Conservation (phyloP, 2,113 vertebrate genomes). For the Oncorhynchus nerka region DNA sequence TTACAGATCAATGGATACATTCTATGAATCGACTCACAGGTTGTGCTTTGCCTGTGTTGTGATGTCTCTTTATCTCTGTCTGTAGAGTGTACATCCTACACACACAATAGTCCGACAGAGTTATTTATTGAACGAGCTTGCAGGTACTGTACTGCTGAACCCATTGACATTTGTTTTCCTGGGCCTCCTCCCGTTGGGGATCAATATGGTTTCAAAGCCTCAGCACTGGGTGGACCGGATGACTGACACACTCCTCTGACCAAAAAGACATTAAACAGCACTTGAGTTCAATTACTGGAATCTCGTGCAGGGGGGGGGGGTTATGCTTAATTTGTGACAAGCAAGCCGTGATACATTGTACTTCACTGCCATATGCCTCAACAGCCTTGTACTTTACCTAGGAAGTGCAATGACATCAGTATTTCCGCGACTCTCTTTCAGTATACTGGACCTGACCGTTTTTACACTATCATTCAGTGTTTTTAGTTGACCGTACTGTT, state of each 20-base stretch:
- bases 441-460: no score
- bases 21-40: no score
- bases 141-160: neutral
- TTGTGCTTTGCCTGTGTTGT: neutral
- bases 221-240: slow-evolving; percentile 3
- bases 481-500: neutral
- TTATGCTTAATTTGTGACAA: slow-evolving; percentile 23
- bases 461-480: neutral
- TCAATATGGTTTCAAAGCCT: slow-evolving; percentile 26
- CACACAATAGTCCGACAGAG: neutral
- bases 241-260: slow-evolving; percentile 25
- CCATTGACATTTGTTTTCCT: neutral
- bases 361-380: neutral
- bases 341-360: slow-evolving; percentile 6
- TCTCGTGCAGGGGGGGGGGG: neutral
- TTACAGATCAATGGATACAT: no score
- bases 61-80: neutral
- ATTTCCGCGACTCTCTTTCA: neutral
- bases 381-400: neutral
- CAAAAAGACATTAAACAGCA: slow-evolving; percentile 35
- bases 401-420: neutral
- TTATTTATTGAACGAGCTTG: neutral
- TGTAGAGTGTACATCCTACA: neutral
- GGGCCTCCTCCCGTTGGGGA: slow-evolving; percentile 20
- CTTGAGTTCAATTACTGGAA: slow-evolving; percentile 21